These are phyloP conservation scores for Eudyptes chrysolophus DNA, from an alignment of 2,113 vertebrate genomes.

Conservation along the genomic window DNA sequence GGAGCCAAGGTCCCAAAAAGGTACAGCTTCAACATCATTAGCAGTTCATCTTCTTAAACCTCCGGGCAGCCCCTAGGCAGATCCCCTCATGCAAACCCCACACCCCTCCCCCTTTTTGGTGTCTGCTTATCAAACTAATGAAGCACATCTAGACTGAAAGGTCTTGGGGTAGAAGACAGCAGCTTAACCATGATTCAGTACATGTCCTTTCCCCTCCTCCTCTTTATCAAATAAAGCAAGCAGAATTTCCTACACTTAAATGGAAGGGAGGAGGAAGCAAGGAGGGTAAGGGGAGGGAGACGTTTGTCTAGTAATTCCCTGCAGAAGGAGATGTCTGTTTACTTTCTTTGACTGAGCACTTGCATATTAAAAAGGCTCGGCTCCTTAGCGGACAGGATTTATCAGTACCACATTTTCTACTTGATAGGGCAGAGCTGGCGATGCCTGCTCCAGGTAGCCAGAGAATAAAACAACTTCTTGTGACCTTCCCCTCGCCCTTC, in stretches of 20 bases:
- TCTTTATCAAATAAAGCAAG: slow-evolving; percentile 65
- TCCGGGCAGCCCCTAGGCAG: slow-evolving; percentile 77
- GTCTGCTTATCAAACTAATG: slow-evolving; percentile 81
- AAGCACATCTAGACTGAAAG: slow-evolving; percentile 71
- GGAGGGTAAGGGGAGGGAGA: slow-evolving; percentile 45
- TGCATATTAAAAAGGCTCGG: slow-evolving; percentile 67
- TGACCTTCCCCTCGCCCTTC: slow-evolving; percentile 9
- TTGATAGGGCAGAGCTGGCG: slow-evolving; percentile 1
- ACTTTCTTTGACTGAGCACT: slow-evolving; percentile 65
- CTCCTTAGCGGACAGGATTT: slow-evolving; percentile 61
- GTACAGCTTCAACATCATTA: slow-evolving; percentile 81
- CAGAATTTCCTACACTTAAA: slow-evolving; percentile 68
- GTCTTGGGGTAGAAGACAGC: slow-evolving; percentile 63
- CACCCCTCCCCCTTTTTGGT: slow-evolving; percentile 61
- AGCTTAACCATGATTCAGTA: slow-evolving; percentile 65
- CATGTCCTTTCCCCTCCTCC: slow-evolving; percentile 51
- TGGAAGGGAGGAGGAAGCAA: slow-evolving; percentile 56
- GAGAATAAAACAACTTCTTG: not conserved
- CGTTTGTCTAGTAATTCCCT: slow-evolving; percentile 58
- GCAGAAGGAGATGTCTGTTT: slow-evolving; percentile 70
- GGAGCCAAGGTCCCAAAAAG: slow-evolving; percentile 69
- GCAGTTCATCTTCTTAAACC: slow-evolving; percentile 79
- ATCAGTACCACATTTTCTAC: slow-evolving; percentile 51
- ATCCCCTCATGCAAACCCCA: slow-evolving; percentile 47
- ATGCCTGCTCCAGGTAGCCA: slow-evolving; percentile 8